Base-by-base conservation (phyloP, 2,113 vertebrate species). In the Penelope pileata region DNA sequence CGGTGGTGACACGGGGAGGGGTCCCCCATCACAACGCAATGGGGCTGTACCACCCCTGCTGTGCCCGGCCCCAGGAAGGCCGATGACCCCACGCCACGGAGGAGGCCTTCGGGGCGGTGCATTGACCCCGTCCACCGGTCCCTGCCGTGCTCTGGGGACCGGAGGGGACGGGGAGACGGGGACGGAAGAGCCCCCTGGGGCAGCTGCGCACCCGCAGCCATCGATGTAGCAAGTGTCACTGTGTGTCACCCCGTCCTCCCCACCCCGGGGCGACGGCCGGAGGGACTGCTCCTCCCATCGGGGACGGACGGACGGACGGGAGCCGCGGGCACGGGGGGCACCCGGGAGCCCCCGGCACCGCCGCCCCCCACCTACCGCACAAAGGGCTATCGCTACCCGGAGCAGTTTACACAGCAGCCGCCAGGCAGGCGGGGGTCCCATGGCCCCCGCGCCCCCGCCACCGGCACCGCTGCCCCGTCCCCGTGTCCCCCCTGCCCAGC, bases 311-410 rank as follows among this genome's bases (percentile, higher is more conserved):
- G 26, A 17, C 16, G 54, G 56, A 47, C 5, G 5, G 36, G 85
- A 51, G 10, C 23, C 23, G 32, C 30, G 34, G 59, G 26, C 50
- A 51, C 7, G 50, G 26, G 50, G 59, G 24, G 36, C 59, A 62
- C 59, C 59, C 34, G 7, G 23, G 26, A 75, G 53, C 76, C 21
- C 40, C 30, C 26, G 24, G 32, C 27, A 16, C 48, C 62, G 26
- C 6, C 8, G 5, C 26, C 38, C 80, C 60, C 77, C 42, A 36
- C 23, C 59, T 75, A 91, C 96, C 67, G 22, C 89, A 93, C 95
- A 88, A 97, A 97, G 97, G 97, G 97, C 97, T 97, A 97, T 92
- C 92, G 83, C 94, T 95, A 86, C 66, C 79, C 66, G 86, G 85
- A 91, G 91, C 94, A 92, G 96, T 97, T 96, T 96, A 97, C 96